Conservation (phyloP, 2,113 vertebrate genomes). For the Anas platyrhynchos region DNA sequence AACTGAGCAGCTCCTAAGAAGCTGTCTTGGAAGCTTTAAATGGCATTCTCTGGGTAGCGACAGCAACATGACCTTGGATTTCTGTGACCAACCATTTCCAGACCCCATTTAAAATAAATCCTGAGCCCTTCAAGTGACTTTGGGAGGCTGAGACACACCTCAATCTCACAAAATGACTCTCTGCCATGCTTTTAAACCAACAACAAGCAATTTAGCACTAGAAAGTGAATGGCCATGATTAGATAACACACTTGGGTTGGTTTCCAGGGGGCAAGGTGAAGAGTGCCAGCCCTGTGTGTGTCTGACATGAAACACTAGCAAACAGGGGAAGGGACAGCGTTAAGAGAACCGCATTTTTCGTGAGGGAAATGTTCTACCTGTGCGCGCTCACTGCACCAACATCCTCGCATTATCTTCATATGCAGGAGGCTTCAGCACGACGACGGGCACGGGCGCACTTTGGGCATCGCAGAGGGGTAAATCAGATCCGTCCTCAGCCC, state of each 20-base stretch:
- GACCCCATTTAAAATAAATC: not conserved
- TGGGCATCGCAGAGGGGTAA: not conserved
- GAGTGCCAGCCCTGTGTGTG: not conserved
- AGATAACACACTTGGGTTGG: not conserved
- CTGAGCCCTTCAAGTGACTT: not conserved
- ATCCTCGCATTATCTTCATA: not conserved
- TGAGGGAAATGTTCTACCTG: not conserved
- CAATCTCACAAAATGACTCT: not conserved
- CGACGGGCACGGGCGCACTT: not conserved
- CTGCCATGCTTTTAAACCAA: not conserved
- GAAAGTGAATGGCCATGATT: not conserved
- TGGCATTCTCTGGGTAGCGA: not conserved
- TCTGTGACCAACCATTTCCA: not conserved
- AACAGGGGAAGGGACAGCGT: not conserved
- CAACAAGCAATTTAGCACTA: not conserved
- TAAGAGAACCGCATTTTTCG: not conserved
- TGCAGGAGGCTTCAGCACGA: not conserved
- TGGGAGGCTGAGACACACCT: not conserved
- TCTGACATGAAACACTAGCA: not conserved
- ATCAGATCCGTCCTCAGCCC: not conserved
- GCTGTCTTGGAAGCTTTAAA: not conserved
- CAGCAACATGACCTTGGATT: not conserved
- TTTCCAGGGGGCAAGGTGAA: not conserved
- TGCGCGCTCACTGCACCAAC: not conserved
- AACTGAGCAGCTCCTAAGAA: not conserved